Evolutionary conservation across 2,797 vertebrate species (phyloP).

Genomic region (Cottoperca gobio): DNA sequence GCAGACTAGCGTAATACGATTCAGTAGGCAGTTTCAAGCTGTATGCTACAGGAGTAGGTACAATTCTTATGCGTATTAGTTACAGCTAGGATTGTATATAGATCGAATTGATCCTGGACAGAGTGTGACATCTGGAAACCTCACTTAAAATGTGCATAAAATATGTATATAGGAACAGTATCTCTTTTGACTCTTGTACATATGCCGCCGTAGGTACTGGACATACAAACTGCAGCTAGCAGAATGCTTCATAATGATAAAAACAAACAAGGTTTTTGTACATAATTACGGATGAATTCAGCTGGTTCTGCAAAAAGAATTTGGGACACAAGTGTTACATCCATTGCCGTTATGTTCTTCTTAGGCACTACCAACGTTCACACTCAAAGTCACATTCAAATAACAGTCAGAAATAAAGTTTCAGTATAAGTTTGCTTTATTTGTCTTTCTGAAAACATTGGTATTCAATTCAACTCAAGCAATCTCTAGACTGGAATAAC

Average conservation of each 20-base stretch:
- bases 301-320: not conserved
- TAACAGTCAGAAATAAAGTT: conserved; percentile 1
- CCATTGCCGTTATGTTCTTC: not conserved
- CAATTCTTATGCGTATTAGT: conserved; percentile 18
- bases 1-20: not conserved
- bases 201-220: not conserved
- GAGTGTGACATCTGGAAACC: conserved; percentile 27
- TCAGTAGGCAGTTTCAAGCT: conserved; percentile 10
- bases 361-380: not conserved
- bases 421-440: conserved; percentile 51
- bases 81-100: conserved; percentile 1
- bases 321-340: not conserved
- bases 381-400: too few species aligned
- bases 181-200: not conserved
- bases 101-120: conserved; percentile 15
- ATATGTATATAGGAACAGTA: not conserved
- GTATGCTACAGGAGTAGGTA: not conserved
- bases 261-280: too few species aligned
- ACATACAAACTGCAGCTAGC: not conserved
- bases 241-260: not conserved
- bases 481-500: conserved; percentile 4
- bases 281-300: not conserved
- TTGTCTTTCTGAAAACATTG: conserved; percentile 29
- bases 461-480: conserved; percentile 15
- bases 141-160: not conserved